These are phyloP conservation scores for Sebastes cheni DNA, from an alignment of 2,797 vertebrate species.

Conservation along the genomic window DNA sequence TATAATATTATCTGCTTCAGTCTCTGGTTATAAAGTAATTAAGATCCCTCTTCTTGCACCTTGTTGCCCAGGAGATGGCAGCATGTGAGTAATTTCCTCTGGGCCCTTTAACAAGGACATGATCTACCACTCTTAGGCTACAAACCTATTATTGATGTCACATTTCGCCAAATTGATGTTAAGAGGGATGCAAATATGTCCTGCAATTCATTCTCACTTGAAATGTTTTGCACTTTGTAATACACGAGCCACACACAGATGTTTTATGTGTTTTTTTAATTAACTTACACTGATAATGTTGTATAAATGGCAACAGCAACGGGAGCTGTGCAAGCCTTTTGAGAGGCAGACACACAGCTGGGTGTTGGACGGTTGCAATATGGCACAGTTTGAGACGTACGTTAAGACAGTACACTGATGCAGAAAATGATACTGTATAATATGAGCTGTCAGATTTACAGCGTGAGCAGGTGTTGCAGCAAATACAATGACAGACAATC, in stretches of 20 bases:
- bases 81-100: slow-evolving; percentile 3
- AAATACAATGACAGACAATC: slow-evolving; percentile 5
- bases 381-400: slow-evolving; percentile 23
- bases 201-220: neutral
- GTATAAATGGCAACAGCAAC: slow-evolving; percentile 30
- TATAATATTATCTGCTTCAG: neutral
- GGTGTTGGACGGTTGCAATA: slow-evolving; percentile 5
- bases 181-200: neutral
- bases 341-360: slow-evolving; percentile 37
- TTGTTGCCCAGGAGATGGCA: slow-evolving; percentile 20
- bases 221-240: slow-evolving; percentile 11
- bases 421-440: neutral
- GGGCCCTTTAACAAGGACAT: neutral
- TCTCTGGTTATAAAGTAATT: neutral
- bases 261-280: slow-evolving; percentile 44
- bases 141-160: neutral
- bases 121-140: neutral
- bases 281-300: slow-evolving; percentile 56
- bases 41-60: neutral
- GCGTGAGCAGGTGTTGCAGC: neutral
- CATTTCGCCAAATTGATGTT: neutral
- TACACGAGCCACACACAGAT: slow-evolving; percentile 31
- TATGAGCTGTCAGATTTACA: slow-evolving; percentile 2
- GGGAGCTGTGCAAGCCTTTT: slow-evolving; percentile 11
- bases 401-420: slow-evolving; percentile 23